phyloP scores from a whole-genome alignment of 1,140 invertebrate genomes.

The Pollicipes pollicipes region DNA sequence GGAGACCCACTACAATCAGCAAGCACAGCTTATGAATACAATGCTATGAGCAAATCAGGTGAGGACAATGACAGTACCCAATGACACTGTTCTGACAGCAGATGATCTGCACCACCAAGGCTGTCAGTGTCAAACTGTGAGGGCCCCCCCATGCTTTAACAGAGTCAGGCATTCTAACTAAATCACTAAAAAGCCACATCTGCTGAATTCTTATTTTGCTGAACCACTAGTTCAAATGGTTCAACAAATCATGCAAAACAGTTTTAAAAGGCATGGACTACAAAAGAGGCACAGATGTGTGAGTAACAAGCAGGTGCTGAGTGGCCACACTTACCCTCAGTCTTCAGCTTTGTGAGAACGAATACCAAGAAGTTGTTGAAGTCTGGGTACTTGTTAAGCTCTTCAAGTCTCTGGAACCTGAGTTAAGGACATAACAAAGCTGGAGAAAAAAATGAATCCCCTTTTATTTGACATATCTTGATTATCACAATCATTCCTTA shows the following conservation, averaged over 20 bases:
- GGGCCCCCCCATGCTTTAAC: neutral
- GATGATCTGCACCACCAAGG: slow-evolving; percentile 8
- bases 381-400: slow-evolving; percentile 93
- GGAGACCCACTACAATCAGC: too few species aligned
- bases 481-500: slow-evolving; percentile 4
- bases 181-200: neutral
- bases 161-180: neutral
- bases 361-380: slow-evolving; percentile 99
- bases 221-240: neutral
- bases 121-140: too few species aligned
- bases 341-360: slow-evolving; percentile 82
- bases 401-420: slow-evolving; percentile 74
- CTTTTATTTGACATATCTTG: slow-evolving; percentile 11
- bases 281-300: slow-evolving; percentile 5
- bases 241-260: slow-evolving; percentile 3
- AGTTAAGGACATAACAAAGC: too few species aligned
- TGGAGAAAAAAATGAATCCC: too few species aligned
- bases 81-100: slow-evolving; percentile 6
- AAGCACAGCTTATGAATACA: too few species aligned
- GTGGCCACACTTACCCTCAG: slow-evolving; percentile 44
- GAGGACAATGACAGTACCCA: too few species aligned
- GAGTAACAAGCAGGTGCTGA: too few species aligned
- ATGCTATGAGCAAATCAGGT: too few species aligned
- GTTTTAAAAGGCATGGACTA: neutral
- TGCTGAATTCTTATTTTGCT: neutral